Evolutionary conservation across 2,888 invertebrate genomes (phyloP), one percentile per base, ranked within the genome.

Genomic region (Lymantria dispar): DNA sequence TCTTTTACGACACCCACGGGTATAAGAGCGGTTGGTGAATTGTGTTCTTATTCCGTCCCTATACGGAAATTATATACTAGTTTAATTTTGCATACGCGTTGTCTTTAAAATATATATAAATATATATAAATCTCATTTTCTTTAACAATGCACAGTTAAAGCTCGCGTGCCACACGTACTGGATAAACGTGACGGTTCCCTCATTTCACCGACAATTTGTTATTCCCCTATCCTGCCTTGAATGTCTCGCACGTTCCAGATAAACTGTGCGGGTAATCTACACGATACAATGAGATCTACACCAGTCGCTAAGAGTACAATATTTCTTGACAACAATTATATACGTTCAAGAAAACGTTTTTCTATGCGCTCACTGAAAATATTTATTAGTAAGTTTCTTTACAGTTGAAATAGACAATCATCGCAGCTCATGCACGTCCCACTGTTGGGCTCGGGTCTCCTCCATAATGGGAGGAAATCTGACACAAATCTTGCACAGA

Each of bases 221-320:
- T 52, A 47, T 52, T 45, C 44, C 22, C 52, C 41, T 48, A 47
- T 48, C 47, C 41, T 38, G 12, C 52, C 43, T 47, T 45, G 53
- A 58, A 50, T 63, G 65, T 59, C 62, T 68, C 59, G 60, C 70
- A 70, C 72, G 72, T 72, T 66, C 65, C 68, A 63, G 63, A 71
- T 72, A 72, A 67, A 71, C 63, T 55, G 45, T 48, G 31, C 54
- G 46, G 43, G 48, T 54, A 62, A 66, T 66, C 59, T 66, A 56
- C 43, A 55, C 43, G 45, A 54, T 61, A 50, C 45, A 42, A 60
- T 52, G 52, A 60, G 52, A 61, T 63, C 60, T 60, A 45, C 22
- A 22, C 50, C 54, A 41, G 55, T 55, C 58, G 51, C 43, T 57
- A 58, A 54, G 47, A 48, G 37, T 49, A 41, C 53, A 43, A 39